Conservation (phyloP, 2,113 vertebrate species). For the rabbit (Oryctolagus cuniculus) region DNA sequence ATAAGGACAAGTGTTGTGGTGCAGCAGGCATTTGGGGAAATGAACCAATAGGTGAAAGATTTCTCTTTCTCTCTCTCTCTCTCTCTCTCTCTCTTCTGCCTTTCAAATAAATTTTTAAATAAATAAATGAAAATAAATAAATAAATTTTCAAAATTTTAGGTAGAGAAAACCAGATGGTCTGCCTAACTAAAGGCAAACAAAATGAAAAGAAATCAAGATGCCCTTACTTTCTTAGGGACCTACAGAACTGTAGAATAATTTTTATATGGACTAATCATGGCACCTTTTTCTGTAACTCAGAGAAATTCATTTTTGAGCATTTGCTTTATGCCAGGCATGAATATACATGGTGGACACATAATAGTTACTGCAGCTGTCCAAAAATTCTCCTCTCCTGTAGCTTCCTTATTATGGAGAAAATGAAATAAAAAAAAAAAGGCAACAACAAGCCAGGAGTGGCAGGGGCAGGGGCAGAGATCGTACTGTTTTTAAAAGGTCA, state of each 20-base stretch:
- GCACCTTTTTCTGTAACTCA: background rate
- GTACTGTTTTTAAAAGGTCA: background rate
- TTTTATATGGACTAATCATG: background rate
- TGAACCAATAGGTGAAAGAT: too few relatives aligned
- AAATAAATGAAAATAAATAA: too few relatives aligned
- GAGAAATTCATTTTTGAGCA: slow-evolving; percentile 1
- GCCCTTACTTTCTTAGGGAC: background rate
- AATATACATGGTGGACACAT: background rate
- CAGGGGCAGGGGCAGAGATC: too few relatives aligned
- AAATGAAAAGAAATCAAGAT: background rate
- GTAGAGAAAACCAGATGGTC: background rate
- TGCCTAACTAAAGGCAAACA: background rate
- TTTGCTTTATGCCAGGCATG: background rate
- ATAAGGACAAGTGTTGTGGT: background rate
- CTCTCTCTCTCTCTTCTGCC: too few relatives aligned
- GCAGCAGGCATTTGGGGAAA: too few relatives aligned
- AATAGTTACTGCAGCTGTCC: background rate
- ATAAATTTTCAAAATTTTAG: too few relatives aligned
- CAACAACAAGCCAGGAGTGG: too few relatives aligned
- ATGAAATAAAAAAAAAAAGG: too few relatives aligned
- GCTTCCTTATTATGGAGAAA: background rate
- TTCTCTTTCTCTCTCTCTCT: too few relatives aligned
- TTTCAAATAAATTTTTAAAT: too few relatives aligned
- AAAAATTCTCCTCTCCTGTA: background rate
- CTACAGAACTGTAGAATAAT: background rate